A percentile compares a stretch with the other conserved stretches of the same genome.
Evolutionary conservation across 1,140 invertebrate species (phyloP).

Genomic region (Muscidifurax raptorellus): DNA sequence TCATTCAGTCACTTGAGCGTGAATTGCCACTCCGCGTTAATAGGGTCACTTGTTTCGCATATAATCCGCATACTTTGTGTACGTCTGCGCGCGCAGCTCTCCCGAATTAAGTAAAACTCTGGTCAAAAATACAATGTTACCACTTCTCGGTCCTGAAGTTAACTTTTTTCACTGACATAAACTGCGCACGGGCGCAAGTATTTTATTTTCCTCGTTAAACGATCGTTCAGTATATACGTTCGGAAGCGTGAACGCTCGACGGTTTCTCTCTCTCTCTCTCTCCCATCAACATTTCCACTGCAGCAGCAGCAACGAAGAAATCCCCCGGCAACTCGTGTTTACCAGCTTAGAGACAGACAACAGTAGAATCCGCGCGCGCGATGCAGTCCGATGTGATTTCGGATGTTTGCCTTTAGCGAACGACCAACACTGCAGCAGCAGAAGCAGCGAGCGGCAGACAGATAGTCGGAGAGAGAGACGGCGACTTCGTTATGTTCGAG

Average conservation of each 20-base stretch:
- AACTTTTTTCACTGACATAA: neutral
- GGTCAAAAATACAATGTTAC: too few relatives aligned
- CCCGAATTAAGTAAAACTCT: neutral
- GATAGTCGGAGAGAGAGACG: neutral
- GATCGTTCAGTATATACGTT: neutral
- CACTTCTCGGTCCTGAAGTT: too few relatives aligned
- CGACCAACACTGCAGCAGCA: neutral
- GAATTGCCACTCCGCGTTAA: neutral
- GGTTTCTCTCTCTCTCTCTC: too few relatives aligned
- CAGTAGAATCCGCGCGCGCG: neutral
- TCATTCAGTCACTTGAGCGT: conserved; percentile 2
- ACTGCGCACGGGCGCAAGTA: too few relatives aligned
- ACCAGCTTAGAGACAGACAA: neutral
- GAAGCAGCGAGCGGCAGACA: neutral
- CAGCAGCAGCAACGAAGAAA: neutral
- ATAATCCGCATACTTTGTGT: neutral
- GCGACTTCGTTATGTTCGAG: conserved; percentile 29
- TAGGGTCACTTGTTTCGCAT: neutral
- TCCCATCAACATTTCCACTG: too few relatives aligned
- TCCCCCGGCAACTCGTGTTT: neutral
- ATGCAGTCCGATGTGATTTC: conserved; percentile 10
- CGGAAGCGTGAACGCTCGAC: neutral
- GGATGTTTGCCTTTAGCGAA: conserved; percentile 6
- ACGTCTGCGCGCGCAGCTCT: neutral
- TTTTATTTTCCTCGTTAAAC: neutral